Conservation (phyloP, 2,888 invertebrate genomes). For the Plebejus melissa region DNA sequence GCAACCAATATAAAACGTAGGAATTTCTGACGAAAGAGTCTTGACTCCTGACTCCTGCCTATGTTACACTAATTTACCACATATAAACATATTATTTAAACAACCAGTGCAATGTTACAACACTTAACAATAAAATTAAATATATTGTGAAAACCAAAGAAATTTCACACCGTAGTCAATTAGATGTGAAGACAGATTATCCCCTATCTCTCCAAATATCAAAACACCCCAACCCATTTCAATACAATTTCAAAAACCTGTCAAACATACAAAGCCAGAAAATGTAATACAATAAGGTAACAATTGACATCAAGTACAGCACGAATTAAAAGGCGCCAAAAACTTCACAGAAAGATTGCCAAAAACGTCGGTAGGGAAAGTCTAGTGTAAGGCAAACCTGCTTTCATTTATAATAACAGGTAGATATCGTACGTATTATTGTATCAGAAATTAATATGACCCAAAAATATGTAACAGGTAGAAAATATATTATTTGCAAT, state of each 20-base stretch:
- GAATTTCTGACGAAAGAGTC: too few species aligned
- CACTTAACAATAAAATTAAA: neutral
- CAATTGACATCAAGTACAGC: constrained; percentile 18
- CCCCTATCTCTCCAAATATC: constrained; percentile 1
- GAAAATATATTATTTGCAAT: too few species aligned
- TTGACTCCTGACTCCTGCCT: too few species aligned
- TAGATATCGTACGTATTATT: neutral
- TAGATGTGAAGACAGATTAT: constrained; percentile 1
- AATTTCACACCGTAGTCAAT: constrained; percentile 4
- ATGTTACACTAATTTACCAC: too few species aligned
- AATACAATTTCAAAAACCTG: constrained; percentile 20
- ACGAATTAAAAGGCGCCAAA: neutral
- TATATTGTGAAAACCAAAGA: neutral
- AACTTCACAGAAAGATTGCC: neutral
- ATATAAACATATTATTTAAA: too few species aligned
- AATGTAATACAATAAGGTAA: constrained; percentile 17
- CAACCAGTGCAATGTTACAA: too few species aligned
- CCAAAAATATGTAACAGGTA: neutral
- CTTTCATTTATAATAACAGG: neutral
- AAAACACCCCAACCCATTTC: constrained; percentile 18
- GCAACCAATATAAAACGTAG: neutral
- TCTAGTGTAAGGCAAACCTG: neutral
- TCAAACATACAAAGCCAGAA: constrained; percentile 22
- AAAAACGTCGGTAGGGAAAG: neutral
- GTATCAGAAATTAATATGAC: neutral